Evolutionary conservation across 1,140 invertebrate genomes (phyloP).

Genomic region (Eurosta solidaginis): DNA sequence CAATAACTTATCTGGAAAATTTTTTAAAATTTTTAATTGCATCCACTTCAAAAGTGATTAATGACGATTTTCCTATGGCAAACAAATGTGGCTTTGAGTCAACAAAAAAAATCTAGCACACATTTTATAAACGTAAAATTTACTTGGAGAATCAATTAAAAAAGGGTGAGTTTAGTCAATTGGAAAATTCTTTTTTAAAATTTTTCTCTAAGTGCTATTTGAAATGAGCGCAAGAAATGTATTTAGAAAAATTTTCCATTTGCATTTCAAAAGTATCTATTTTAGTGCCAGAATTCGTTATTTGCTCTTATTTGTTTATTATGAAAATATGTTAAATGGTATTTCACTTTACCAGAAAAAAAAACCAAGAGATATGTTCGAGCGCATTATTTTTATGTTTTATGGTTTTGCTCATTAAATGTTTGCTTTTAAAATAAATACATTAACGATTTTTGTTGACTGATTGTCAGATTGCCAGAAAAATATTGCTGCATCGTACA

Average conservation of each 20-base stretch:
- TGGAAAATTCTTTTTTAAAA: neutral
- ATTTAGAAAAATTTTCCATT: neutral
- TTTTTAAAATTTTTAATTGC: no score
- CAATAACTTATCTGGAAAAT: no score
- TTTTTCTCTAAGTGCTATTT: neutral
- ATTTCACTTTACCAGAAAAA: conserved; percentile 4
- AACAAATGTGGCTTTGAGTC: neutral
- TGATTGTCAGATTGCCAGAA: neutral
- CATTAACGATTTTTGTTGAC: conserved; percentile 18
- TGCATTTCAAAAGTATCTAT: neutral
- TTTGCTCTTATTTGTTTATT: neutral
- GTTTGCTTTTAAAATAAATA: conserved; percentile 4
- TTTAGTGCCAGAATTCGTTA: neutral
- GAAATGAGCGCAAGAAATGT: neutral
- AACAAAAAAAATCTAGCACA: neutral
- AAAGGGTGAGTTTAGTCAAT: neutral
- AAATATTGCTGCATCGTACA: neutral
- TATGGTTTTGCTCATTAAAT: neutral
- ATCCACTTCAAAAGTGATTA: neutral
- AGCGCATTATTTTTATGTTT: neutral
- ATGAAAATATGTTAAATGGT: conserved; percentile 2
- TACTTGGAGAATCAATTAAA: neutral
- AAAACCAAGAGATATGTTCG: no score
- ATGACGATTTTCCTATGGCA: neutral
- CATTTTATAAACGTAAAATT: neutral